These are phyloP conservation scores for Lasioglossum morio DNA, from an alignment of 2,888 invertebrate species.

Conservation along the genomic window DNA sequence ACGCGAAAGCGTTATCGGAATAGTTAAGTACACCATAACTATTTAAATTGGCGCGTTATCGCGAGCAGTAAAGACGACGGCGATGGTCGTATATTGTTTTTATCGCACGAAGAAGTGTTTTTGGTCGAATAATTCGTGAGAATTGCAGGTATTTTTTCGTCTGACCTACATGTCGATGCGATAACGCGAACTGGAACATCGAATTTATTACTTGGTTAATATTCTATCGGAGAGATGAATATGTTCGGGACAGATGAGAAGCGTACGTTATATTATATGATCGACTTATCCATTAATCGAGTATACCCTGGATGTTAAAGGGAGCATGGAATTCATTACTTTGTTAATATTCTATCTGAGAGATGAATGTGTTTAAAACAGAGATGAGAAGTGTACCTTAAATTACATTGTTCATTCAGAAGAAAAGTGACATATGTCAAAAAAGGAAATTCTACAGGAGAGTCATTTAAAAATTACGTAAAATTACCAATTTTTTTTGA, in stretches of 20 bases:
- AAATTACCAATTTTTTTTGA: no score
- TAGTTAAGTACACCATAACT: background rate
- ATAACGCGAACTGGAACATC: background rate
- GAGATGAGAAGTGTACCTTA: no score
- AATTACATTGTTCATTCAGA: no score
- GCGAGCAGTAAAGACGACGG: slow-evolving; percentile 12
- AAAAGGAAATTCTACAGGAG: no score
- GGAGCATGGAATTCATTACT: no score
- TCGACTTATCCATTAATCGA: background rate
- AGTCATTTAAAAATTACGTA: no score
- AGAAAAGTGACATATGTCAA: no score
- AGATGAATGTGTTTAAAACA: no score
- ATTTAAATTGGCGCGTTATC: slow-evolving; percentile 5
- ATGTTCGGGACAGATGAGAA: background rate
- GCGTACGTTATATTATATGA: background rate
- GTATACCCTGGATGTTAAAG: no score
- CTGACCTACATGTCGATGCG: background rate
- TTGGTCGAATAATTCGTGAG: background rate
- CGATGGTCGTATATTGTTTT: background rate
- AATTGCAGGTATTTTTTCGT: background rate
- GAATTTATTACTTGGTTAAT: background rate
- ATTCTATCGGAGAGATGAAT: background rate
- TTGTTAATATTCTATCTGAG: no score
- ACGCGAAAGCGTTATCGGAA: slow-evolving; percentile 24
- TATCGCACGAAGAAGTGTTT: background rate